These are phyloP conservation scores for Enteromius anoplus DNA, from an alignment of 2,797 vertebrate genomes.

Conservation along the genomic window DNA sequence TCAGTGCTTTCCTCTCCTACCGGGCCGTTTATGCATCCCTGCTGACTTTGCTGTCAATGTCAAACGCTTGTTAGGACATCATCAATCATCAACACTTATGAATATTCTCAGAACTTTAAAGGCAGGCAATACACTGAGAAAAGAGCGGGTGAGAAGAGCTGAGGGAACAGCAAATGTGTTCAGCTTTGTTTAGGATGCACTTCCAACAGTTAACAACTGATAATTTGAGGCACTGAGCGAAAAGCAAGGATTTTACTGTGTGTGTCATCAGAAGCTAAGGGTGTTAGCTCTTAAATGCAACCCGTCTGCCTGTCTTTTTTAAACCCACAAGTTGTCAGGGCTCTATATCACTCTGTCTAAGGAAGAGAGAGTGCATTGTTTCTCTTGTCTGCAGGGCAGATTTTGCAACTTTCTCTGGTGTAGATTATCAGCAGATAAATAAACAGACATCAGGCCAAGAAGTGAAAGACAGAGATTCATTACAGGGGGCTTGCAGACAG, in stretches of 20 bases:
- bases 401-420: constrained; percentile 56
- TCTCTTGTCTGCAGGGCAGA: constrained; percentile 62
- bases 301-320: constrained; percentile 48
- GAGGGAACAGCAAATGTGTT: constrained; percentile 9
- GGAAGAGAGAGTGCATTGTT: constrained; percentile 65
- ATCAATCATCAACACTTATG: constrained; percentile 81
- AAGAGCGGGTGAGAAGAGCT: background rate
- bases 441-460: constrained; percentile 66
- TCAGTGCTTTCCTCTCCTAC: constrained; percentile 66
- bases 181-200: constrained; percentile 13
- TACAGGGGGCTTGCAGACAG: constrained; percentile 25
- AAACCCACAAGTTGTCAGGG: constrained; percentile 48
- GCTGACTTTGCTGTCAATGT: constrained; percentile 84
- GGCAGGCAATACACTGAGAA: constrained; percentile 71
- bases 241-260: background rate
- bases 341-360: constrained; percentile 62
- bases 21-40: constrained; percentile 78
- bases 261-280: background rate
- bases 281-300: constrained; percentile 50
- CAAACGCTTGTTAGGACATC: constrained; percentile 82
- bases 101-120: constrained; percentile 77
- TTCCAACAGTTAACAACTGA: constrained; percentile 3
- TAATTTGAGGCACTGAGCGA: background rate
- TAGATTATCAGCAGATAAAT: constrained; percentile 68
- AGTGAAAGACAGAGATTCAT: constrained; percentile 65